phyloP scores from a whole-genome alignment of 2,113 vertebrate species.

The Pseudopodoces humilis region DNA sequence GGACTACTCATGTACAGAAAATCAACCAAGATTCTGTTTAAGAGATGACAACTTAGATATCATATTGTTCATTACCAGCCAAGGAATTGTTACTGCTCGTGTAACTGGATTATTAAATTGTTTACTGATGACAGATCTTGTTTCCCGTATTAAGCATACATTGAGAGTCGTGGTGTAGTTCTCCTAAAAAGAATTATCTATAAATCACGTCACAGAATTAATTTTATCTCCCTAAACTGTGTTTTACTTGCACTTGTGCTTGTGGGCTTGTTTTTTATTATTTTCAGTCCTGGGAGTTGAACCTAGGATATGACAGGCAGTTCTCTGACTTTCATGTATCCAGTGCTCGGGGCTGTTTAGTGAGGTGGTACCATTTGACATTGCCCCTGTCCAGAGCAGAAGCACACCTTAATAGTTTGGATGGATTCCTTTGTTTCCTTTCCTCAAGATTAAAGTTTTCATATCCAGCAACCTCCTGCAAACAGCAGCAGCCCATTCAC shows the following conservation, averaged over 20 bases:
- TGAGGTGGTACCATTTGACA: neutral
- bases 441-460: neutral
- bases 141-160: neutral
- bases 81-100: constrained; percentile 6
- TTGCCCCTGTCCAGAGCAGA: neutral
- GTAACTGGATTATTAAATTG: constrained; percentile 20
- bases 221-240: neutral
- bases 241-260: neutral
- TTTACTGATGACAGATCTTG: constrained; percentile 5
- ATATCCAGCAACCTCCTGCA: neutral
- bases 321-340: neutral
- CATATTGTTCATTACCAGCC: constrained; percentile 19
- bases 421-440: neutral
- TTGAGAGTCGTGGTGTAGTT: neutral
- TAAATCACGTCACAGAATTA: neutral
- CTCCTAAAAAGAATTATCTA: neutral
- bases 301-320: neutral
- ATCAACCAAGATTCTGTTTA: neutral
- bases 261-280: neutral
- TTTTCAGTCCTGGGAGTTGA: neutral
- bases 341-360: neutral
- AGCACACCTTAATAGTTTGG: neutral
- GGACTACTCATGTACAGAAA: neutral
- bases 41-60: constrained; percentile 48
- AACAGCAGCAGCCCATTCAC: neutral